Percentiles rank a stretch among this genome's conserved stretches.
Evolutionary conservation across 2,113 vertebrate species (phyloP).

Genomic region (Caranx melampygus): DNA sequence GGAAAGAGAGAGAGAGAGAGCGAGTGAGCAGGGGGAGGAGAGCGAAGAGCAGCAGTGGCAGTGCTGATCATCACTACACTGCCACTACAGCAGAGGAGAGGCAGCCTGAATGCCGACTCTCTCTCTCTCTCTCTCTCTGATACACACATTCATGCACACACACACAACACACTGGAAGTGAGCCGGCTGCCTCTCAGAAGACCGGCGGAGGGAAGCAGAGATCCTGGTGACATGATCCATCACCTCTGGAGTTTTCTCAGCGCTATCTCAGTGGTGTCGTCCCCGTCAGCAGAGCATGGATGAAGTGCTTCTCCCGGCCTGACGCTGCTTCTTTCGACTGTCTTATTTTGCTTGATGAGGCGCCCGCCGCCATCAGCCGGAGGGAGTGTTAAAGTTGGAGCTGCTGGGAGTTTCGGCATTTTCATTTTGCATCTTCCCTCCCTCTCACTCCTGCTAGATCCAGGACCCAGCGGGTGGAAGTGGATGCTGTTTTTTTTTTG

Average conservation of each 20-base stretch:
- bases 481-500: constrained; percentile 10
- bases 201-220: constrained; percentile 3
- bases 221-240: constrained; percentile 34
- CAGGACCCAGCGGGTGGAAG: not conserved
- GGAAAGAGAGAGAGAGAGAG: not conserved
- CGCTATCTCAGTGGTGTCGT: constrained; percentile 12
- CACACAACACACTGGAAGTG: not conserved
- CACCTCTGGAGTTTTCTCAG: constrained; percentile 21
- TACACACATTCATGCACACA: not conserved
- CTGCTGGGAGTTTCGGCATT: constrained; percentile 1
- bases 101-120: constrained; percentile 38
- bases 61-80: constrained; percentile 63
- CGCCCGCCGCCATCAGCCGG: not conserved
- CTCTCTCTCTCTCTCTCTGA: not conserved
- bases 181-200: constrained; percentile 12
- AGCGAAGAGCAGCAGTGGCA: constrained; percentile 51
- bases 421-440: constrained; percentile 2
- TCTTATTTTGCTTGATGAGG: constrained; percentile 12
- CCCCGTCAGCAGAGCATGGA: not conserved
- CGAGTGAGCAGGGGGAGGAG: constrained; percentile 52
- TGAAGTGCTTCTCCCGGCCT: not conserved
- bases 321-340: constrained; percentile 21
- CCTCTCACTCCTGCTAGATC: not conserved
- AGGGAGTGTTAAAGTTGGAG: constrained; percentile 15
- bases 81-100: constrained; percentile 59